Percentiles rank a stretch among this genome's conserved stretches.
Evolutionary conservation across 2,797 vertebrate species (phyloP).

Genomic region (Phrynocephalus vlangalii): DNA sequence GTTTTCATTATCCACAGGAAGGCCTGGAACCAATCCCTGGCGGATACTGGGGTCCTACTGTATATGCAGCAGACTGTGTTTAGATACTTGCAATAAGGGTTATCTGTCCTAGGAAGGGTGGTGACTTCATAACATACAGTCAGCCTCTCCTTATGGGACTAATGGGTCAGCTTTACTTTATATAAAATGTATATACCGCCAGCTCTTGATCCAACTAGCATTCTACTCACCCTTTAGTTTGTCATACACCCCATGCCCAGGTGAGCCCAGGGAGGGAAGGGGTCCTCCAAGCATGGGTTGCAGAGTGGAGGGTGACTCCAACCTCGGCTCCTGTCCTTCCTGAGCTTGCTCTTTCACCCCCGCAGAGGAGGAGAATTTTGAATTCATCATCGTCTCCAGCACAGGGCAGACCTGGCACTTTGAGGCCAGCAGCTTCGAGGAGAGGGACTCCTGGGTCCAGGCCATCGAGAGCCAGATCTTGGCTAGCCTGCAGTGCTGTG

Average conservation of each 20-base stretch:
- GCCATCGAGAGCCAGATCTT: conserved; percentile 98
- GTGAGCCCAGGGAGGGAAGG: background rate
- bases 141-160: background rate
- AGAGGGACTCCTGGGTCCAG: conserved; percentile 93
- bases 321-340: background rate
- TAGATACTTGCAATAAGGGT: background rate
- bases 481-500: conserved; percentile 94
- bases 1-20: too few relatives aligned
- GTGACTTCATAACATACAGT: background rate
- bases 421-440: conserved; percentile 92
- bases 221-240: background rate
- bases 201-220: background rate
- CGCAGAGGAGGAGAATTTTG: conserved; percentile 92
- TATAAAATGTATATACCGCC: too few relatives aligned
- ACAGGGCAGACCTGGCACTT: conserved; percentile 98
- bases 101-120: background rate
- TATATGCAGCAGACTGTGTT: background rate
- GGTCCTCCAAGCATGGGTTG: background rate
- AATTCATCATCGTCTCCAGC: conserved; percentile 95
- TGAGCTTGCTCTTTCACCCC: conserved; percentile 33
- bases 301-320: background rate
- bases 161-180: background rate
- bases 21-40: too few relatives aligned
- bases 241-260: background rate
- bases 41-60: too few relatives aligned